Evolutionary conservation across 2,888 invertebrate species (phyloP).

Genomic region (Seladonia tumulorum): DNA sequence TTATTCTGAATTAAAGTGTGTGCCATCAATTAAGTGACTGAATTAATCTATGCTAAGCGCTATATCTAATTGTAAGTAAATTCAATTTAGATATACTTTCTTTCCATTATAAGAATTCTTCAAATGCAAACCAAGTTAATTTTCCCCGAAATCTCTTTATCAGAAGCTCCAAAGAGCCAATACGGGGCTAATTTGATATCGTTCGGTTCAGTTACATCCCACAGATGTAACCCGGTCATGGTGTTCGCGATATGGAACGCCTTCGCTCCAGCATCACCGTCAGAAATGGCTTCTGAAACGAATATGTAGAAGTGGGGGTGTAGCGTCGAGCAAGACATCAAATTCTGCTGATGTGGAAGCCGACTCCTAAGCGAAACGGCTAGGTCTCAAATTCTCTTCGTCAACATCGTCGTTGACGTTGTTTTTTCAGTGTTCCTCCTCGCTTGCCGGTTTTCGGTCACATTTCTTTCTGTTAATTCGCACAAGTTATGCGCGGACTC

Average conservation of each 20-base stretch:
- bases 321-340: conserved; percentile 47
- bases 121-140: not conserved
- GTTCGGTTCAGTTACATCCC: not conserved
- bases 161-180: conserved; percentile 12
- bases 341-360: conserved; percentile 79
- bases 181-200: conserved; percentile 27
- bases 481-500: conserved; percentile 54
- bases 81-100: not conserved
- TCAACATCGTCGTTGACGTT: not conserved
- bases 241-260: conserved; percentile 28
- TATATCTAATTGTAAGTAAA: too few species aligned
- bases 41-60: not conserved
- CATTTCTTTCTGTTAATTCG: not conserved
- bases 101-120: too few species aligned
- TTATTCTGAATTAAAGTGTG: not conserved
- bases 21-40: not conserved
- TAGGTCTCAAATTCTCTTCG: conserved; percentile 14
- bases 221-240: conserved; percentile 24
- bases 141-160: not conserved
- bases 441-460: not conserved
- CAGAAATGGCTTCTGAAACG: conserved; percentile 49
- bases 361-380: conserved; percentile 48
- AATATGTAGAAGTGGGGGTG: conserved; percentile 64
- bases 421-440: not conserved
- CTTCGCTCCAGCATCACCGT: conserved; percentile 50